Evolutionary conservation across 2,888 invertebrate genomes (phyloP), one percentile per base, ranked within the genome.

Genomic region (Hydrotaea diabolus): DNA sequence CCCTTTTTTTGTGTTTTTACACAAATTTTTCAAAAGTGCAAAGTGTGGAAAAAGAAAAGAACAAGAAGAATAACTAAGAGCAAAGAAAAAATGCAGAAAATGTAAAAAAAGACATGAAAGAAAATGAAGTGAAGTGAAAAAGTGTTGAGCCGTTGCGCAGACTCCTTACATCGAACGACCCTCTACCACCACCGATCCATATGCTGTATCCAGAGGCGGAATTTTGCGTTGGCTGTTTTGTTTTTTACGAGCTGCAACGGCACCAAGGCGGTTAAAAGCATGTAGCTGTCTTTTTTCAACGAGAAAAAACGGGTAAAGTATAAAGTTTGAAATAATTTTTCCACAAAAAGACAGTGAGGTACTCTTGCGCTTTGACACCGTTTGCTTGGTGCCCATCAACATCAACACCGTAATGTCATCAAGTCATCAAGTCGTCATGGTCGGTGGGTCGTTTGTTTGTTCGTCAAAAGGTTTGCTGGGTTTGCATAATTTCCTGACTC

Each of bases 311-410:
- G 36, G 85, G 85, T 85, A 85, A 55, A 77, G 82, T 85, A 85
- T 84, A 49, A 23, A 59, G n/a, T 62, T 59, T 21, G 11, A 39
- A 77, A 57, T n/a, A 26, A 49, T 59, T 31, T n/a, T n/a, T 17
- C 80, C 84, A 82, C 82, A 85, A 87, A 87, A 88, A 88, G 88
- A 86, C 88, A 89, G 89, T 89, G 91, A 90, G 90, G 91, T 90
- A 90, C 88, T 80, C 49, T 83, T 85, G 87, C 71, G 87, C 87
- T 88, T 86, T 85, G 66, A 81, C 71, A 85, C 31, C 69, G 17
- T 31, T 2, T n/a, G 3, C 23, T 0, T 21, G 21, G 66, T 3
- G 43, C 11, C 8, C n/a, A n/a, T n/a, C n/a, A n/a, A n/a, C n/a
- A n/a, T n/a, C n/a, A 13, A 5, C 46, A 9, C 66, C 57, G 8